Evolutionary conservation across 2,888 invertebrate species (phyloP), one percentile per base, ranked within the genome.

Genomic region (Pantelozetes paolii): DNA sequence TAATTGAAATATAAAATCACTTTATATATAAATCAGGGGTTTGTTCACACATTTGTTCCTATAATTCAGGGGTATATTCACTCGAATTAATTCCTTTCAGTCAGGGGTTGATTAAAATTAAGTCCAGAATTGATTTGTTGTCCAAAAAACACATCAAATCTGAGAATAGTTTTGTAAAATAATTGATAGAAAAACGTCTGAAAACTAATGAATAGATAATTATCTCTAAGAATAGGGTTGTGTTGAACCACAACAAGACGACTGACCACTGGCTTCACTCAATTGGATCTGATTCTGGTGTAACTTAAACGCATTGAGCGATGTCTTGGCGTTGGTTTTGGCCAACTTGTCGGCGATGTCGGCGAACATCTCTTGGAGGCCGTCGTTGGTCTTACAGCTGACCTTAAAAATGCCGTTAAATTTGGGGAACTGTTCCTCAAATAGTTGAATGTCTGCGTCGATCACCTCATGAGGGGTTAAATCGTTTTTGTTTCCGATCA

Each of bases 401-500:
- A 76, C 32, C 54, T 74, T 73, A 54, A 64, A 76, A 28, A 71
- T 32, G 26, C 75, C 76, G 18, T 72, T 71, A 45, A 76, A 73
- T 62, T 76, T 76, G 11, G 76, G 75, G 74, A 76, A 82, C 77
- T 83, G 82, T 36, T 85, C 90, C 89, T 90, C 91, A 83, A 95
- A 94, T 78, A 88, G 88, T 81, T 94, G 92, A 83, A 94, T 90
- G 82, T 94, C 94, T 74, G 88, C 86, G 81, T 94, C 92, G 20
- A 89, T 89, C 11, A 94, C 90, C 64, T 80, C 80, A 83, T 91
- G 90, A 23, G 40, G 74, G 11, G 71, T 71, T n/a, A 78, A 57
- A 83, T 95, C 95, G 71, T 88, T 87, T 84, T 94, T 94, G 82
- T 94, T 95, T 70, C 94, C 94, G 83, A 95, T 94, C 20, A 95